Conservation (phyloP, 92 coral and sea anemone species). For the Diadumene lineata region DNA sequence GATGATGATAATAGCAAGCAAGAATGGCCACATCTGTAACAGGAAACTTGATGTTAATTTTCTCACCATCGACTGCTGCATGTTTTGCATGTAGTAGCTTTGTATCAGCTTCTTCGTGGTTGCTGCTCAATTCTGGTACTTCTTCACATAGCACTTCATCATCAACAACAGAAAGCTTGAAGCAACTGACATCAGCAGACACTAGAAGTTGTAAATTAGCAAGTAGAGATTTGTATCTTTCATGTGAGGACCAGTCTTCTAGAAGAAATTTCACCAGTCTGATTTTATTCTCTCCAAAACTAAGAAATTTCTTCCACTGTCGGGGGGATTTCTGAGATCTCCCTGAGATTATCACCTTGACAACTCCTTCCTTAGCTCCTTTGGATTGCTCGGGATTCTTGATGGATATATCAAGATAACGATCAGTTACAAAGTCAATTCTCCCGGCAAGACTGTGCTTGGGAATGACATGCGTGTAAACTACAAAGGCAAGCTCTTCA, state of each 20-base stretch:
- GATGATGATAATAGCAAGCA: constrained; percentile 37
- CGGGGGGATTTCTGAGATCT: constrained; percentile 51
- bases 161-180: constrained; percentile 39
- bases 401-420: constrained; percentile 51
- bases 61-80: constrained; percentile 47
- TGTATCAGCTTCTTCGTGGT: constrained; percentile 43
- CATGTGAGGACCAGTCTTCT: constrained; percentile 49
- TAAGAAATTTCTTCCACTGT: constrained; percentile 53
- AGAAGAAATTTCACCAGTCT: constrained; percentile 40
- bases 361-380: too few species aligned
- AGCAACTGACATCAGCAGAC: constrained; percentile 39
- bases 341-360: constrained; percentile 45
- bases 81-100: constrained; percentile 58
- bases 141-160: constrained; percentile 45
- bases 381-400: too few species aligned
- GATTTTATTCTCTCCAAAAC: constrained; percentile 49
- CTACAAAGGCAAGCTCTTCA: constrained; percentile 44
- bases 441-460: constrained; percentile 33
- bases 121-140: constrained; percentile 37
- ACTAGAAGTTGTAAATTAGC: constrained; percentile 43
- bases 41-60: constrained; percentile 43
- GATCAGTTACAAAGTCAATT: constrained; percentile 59
- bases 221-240: constrained; percentile 39
- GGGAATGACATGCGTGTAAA: constrained; percentile 34
- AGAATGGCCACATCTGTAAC: constrained; percentile 47